Base-by-base conservation (phyloP, 2,797 vertebrate genomes). In the Chaenodraco wilsoni region DNA sequence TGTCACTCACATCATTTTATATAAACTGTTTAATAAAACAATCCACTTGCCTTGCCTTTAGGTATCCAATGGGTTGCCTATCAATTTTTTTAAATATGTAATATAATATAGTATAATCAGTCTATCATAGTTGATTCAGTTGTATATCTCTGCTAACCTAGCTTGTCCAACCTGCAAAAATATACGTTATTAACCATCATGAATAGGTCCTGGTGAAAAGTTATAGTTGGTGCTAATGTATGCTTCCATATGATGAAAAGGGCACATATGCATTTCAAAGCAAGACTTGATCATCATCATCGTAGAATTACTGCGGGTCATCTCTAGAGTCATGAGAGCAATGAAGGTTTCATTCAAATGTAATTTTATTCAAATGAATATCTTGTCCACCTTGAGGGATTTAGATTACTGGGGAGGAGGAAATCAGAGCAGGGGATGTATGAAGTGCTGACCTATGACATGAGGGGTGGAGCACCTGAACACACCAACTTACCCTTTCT, bases 261-360 rank as follows among this genome's bases (percentile, higher is more conserved):
- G 14, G 17, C 1, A 0, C 6, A 58, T 65, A 27, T 70, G 52
- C 31, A 73, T 72, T 74, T 84, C 64, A 76, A 81, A 79, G 69
- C 27, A 27, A 56, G 45, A 50, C 65, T 19, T 55, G 59, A 71
- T 15, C 27, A 56, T 73, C 9, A 67, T 72, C 12, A 45, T 67
- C 45, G 11, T 4, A 37, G 51, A 69, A 72, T 58, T 41, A 75
- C 65, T 70, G 58, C 52, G 69, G 82, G 79, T 85, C 83, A 65
- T 57, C 54, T 79, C 46, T 58, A 37, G 74, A 78, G 80, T 76
- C 83, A 82, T 78, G 69, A 83, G 79, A 54, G 79, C 65, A 81
- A 68, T 65, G 65, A 87, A 69, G 59, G 69, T 69, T 87, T 88
- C 82, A 85, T 91, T 89, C 79, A 90, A 89, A 82, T 70, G 55